Base-by-base conservation (phyloP, 2,888 invertebrate genomes). In the Sinhomidia bicolor region DNA sequence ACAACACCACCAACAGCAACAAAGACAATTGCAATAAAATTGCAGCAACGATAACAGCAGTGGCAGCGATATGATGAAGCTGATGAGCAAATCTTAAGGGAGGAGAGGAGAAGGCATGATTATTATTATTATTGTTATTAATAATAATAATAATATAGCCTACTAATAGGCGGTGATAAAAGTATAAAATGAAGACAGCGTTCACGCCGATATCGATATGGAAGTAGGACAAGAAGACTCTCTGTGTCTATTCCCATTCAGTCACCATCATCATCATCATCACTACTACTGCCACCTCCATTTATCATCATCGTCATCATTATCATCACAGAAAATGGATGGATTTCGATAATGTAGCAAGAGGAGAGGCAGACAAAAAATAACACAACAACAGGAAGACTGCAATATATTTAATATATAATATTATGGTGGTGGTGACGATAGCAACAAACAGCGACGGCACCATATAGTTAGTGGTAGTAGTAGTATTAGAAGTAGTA, bases 191-290 rank as follows among this genome's bases (percentile, higher is more conserved):
- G 26, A 60, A 60, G 47, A 47, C 47, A 47, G 47, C 47, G 47
- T 12, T 47, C 47, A 26, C 12, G 0, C 1, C 7, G 71, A 71
- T 23, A 23, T 12, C 41, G 41, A 71, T 41, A 41, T 71, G 71
- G 71, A 71, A 71, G 71, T 71, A 71, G 71, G 71, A 71, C 71
- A 71, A 44, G 68, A 68, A 41, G 26, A 1, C 20, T 20, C 23
- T 23, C 10, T 29, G 65, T 65, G 65, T 65, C 57, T 20, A 57
- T 57, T 57, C 57, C 57, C 57, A 57, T 57, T 57, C 57, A 20
- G n/a, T 57, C 57, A 12, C 12, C 47, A 47, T 47, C 47, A 12
- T 47, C 14, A 36, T 36, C 9, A 36, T 36, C 36, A 36, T 26
- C 60, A 57, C 4, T 7, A 17, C 57, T 57, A 17, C 57, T 14